Conservation (phyloP, 30 jellyfish, hydroid and myxozoan genomes). For the Turritopsis dohrnii region DNA sequence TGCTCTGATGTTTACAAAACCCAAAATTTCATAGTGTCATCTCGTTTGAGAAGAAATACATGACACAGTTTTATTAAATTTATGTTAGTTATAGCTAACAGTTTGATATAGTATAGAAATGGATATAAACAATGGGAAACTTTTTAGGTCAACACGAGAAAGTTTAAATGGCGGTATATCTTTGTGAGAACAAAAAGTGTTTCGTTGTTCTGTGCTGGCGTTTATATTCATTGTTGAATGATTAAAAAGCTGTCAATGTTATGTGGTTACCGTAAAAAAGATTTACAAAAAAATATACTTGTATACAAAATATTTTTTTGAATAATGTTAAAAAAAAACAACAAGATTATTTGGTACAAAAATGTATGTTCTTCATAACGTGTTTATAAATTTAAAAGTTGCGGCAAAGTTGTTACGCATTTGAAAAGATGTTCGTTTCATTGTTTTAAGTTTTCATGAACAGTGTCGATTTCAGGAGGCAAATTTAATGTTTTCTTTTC, state of each 20-base stretch:
- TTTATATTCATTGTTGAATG: not conserved
- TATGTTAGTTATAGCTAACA: not conserved
- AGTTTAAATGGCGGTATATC: not conserved
- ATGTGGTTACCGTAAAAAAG: not conserved
- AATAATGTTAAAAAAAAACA: not conserved
- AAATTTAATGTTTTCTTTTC: not conserved
- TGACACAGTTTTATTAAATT: not conserved
- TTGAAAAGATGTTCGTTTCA: not conserved
- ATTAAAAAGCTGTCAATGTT: not conserved
- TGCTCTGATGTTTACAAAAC: not conserved
- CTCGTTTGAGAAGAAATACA: not conserved
- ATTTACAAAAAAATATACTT: not conserved
- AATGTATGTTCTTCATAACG: not conserved
- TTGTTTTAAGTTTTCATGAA: not conserved
- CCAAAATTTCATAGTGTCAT: not conserved
- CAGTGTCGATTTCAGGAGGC: not conserved
- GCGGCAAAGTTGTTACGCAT: not conserved
- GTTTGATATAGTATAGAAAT: not conserved
- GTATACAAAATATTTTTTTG: not conserved
- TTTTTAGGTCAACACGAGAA: not conserved
- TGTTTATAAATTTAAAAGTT: not conserved
- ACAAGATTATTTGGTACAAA: not conserved
- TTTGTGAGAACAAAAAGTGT: not conserved
- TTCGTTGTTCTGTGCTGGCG: not conserved
- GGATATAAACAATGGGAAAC: not conserved